Evolutionary conservation across 2,113 vertebrate species (phyloP), one percentile per base, ranked within the genome.

Genomic region (Sorex araneus): DNA sequence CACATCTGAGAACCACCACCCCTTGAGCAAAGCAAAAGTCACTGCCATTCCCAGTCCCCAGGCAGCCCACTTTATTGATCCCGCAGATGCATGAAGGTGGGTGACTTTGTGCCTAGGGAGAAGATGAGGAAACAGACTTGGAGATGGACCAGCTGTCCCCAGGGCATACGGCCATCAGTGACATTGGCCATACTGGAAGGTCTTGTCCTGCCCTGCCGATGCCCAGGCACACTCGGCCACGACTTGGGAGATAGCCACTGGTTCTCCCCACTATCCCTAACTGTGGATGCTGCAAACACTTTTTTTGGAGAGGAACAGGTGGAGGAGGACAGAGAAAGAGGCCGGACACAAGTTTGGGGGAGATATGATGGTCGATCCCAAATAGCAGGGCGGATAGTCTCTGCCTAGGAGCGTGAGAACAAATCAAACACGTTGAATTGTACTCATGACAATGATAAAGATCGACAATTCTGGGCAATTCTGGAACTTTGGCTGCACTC

Each of bases 1-100:
- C 0, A 0, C 19, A 13, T 70, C 47, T 0, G 0, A 27, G 11
- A 36, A 25, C 2, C 70, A 8, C 60, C 32, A 60, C 0, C 1
- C 40, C 47, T 36, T 43, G n/a, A 75, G 54, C 23, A 86, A 75
- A 67, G 69, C 45, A 21, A 50, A 82, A 74, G 32, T 10, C 19
- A 23, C 74, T 43, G 21, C n/a, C 0, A 23, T 27, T 32, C 2
- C 70, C 27, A 63, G 92, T 57, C 32, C 28, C 27, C 12, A 2
- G 36, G 40, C 25, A 50, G 13, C 45, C 75, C 87, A 74, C 63
- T 47, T 45, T 10, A 16, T 54, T 43, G 71, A 8, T 60, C n/a
- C 57, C 67, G 50, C 1, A 19, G 19, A 5, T 2, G 16, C 69
- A 25, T 16, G 45, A 67, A 82, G 21, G 43, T 13, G 60, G 66